Conservation (phyloP, 2,113 vertebrate genomes). For the Cercopithecus mona region DNA sequence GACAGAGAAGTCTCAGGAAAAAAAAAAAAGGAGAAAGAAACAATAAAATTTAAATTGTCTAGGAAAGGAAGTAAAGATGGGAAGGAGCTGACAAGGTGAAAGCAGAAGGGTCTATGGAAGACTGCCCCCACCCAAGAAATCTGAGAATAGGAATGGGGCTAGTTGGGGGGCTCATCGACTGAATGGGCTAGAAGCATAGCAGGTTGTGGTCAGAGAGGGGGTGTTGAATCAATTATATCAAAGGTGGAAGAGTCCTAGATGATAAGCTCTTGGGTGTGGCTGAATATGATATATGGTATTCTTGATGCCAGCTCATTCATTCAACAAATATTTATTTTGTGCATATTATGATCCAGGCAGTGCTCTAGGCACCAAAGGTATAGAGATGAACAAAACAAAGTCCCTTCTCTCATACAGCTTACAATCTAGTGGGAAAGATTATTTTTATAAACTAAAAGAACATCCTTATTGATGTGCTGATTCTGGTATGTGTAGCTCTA, state of each 20-base stretch:
- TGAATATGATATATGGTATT: slow-evolving; percentile 42
- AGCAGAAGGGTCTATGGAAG: background rate
- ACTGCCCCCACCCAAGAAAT: background rate
- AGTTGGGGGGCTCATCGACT: background rate
- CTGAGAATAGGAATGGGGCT: background rate
- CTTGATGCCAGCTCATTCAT: slow-evolving; percentile 49
- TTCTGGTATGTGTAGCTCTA: background rate
- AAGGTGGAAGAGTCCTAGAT: slow-evolving; percentile 38
- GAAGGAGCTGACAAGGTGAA: background rate
- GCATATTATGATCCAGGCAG: slow-evolving; percentile 12
- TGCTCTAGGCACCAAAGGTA: background rate
- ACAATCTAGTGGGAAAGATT: background rate
- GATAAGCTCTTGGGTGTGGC: slow-evolving; percentile 56
- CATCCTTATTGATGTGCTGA: background rate
- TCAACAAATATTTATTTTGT: slow-evolving; percentile 63
- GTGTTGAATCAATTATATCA: slow-evolving; percentile 37
- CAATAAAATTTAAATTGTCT: background rate
- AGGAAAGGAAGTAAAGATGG: slow-evolving; percentile 30
- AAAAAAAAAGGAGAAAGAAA: too few relatives aligned
- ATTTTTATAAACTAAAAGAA: slow-evolving; percentile 53
- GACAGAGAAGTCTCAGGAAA: too few relatives aligned
- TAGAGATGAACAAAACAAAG: slow-evolving; percentile 49
- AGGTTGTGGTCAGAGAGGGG: background rate
- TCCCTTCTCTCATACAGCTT: background rate
- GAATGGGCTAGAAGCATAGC: background rate